phyloP scores from a whole-genome alignment of 2,797 vertebrate genomes.

The Varecia variegata region DNA sequence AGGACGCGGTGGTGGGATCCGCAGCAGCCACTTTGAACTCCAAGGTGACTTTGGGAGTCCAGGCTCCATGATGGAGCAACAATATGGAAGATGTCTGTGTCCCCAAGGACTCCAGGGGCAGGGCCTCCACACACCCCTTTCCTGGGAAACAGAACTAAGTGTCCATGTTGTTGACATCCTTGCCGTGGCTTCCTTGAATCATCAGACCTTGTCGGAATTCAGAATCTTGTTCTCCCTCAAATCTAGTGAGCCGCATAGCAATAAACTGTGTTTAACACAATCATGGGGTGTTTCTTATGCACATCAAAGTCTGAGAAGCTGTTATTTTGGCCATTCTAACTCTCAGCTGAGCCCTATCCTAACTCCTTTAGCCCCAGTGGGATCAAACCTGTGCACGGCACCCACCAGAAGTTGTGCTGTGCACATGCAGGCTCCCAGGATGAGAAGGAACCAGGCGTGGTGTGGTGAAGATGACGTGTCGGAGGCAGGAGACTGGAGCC shows the following conservation, averaged over 20 bases:
- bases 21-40: background rate
- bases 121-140: background rate
- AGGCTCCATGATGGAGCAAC: background rate
- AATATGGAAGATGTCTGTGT: background rate
- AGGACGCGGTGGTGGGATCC: background rate
- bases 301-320: background rate
- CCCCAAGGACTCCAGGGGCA: background rate
- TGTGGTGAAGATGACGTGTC: accelerated
- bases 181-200: background rate
- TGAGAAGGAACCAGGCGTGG: background rate
- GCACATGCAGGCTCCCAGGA: accelerated
- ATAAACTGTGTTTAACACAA: background rate
- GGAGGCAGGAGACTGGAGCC: no score
- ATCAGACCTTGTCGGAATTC: no score
- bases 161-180: background rate
- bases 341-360: background rate
- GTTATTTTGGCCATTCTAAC: background rate
- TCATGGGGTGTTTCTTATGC: background rate
- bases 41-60: background rate
- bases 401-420: accelerated
- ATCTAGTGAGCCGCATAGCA: background rate
- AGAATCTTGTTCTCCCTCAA: background rate
- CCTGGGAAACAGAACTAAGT: background rate
- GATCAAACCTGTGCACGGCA: no score
- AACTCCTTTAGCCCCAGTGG: background rate